A percentile compares a stretch with the other conserved stretches of the same genome.
Evolutionary conservation across 2,797 vertebrate genomes (phyloP).

Genomic region (Vultur gryphus): DNA sequence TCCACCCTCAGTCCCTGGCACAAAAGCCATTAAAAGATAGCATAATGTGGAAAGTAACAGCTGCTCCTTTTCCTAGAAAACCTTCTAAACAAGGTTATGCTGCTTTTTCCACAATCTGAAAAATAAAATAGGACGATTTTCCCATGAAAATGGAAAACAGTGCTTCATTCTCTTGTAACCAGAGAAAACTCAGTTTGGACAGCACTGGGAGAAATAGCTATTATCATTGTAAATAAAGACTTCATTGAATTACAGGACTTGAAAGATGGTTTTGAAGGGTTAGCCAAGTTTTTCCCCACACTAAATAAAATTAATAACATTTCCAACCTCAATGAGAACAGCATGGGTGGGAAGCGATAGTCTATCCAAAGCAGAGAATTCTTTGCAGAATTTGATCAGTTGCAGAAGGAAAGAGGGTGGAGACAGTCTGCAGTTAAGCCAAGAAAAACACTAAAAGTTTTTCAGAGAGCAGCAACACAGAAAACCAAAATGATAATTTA

Average conservation of each 20-base stretch:
- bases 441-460: background rate
- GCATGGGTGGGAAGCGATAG: constrained; percentile 14
- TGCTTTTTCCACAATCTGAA: background rate
- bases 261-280: background rate
- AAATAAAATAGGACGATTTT: background rate
- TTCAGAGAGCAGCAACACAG: background rate
- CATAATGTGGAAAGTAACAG: background rate
- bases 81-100: background rate
- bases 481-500: background rate
- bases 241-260: constrained; percentile 12
- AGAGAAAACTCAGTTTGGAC: background rate
- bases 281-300: background rate
- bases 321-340: constrained; percentile 19
- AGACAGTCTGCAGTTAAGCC: background rate
- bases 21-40: background rate
- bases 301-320: constrained; percentile 25
- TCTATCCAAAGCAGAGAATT: background rate
- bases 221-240: constrained; percentile 18
- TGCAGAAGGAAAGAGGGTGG: constrained; percentile 33
- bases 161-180: background rate
- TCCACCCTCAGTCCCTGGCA: background rate
- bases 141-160: background rate
- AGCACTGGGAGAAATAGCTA: background rate
- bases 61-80: background rate
- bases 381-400: background rate